Percentiles rank a stretch among this genome's conserved stretches.
phyloP scores from a whole-genome alignment of 2,888 invertebrate genomes.

The Drosophila meridiana region DNA sequence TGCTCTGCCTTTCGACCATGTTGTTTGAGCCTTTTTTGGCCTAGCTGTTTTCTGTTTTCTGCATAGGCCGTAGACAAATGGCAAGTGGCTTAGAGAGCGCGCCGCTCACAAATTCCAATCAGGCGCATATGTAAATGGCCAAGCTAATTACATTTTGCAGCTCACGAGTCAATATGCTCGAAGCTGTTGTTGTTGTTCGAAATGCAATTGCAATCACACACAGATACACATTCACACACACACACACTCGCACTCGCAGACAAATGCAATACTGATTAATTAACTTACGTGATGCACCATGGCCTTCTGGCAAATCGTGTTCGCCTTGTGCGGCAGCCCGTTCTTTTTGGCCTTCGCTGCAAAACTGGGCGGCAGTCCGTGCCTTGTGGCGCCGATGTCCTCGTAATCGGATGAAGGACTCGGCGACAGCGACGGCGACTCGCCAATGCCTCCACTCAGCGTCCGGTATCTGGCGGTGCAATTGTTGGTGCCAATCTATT shows the following conservation, averaged over 20 bases:
- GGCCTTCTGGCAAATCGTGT: slow-evolving; percentile 87
- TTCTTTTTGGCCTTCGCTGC: slow-evolving; percentile 84
- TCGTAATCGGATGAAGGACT: slow-evolving; percentile 90
- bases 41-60: background rate
- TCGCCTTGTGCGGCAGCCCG: slow-evolving; percentile 84
- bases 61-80: slow-evolving; percentile 50
- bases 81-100: slow-evolving; percentile 44
- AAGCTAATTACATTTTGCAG: slow-evolving; percentile 74
- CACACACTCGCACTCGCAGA: background rate
- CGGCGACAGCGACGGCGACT: slow-evolving; percentile 86
- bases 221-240: slow-evolving; percentile 7
- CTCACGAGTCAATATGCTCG: slow-evolving; percentile 33
- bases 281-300: slow-evolving; percentile 89
- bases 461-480: slow-evolving; percentile 85
- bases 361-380: slow-evolving; percentile 81
- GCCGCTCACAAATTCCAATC: slow-evolving; percentile 51
- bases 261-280: slow-evolving; percentile 65
- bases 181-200: slow-evolving; percentile 11
- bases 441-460: slow-evolving; percentile 87
- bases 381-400: slow-evolving; percentile 87
- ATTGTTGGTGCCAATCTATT: slow-evolving; percentile 85
- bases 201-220: slow-evolving; percentile 42
- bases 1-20: slow-evolving; percentile 18
- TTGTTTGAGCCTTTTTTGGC: slow-evolving; percentile 19
- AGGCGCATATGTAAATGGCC: slow-evolving; percentile 60